Evolutionary conservation across 2,888 invertebrate genomes (phyloP), one percentile per base, ranked within the genome.

Genomic region (Drosophila anomalata): DNA sequence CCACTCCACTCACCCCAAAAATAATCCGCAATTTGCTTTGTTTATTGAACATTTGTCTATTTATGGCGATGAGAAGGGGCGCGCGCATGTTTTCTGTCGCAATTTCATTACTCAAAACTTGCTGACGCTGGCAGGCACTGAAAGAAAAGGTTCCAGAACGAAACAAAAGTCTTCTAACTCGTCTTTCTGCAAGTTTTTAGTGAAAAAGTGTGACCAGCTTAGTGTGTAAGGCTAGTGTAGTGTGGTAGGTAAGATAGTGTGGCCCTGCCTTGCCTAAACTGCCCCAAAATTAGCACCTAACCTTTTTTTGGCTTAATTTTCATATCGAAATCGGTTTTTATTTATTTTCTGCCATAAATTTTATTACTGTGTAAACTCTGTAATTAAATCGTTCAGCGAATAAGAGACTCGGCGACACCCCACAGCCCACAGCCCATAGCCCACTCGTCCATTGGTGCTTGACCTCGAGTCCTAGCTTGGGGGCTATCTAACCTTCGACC

Each of bases 1-100:
- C 17, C 17, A 17, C 17, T 17, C 17, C 2, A 33, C 33, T 17
- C 31, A 26, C 29, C 31, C 24, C 36, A 14, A 31, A 52, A 26
- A 44, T 58, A 50, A 47, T 56, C 61, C 46, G 52, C 55, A 53
- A 59, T 56, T 51, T 31, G 39, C 57, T 60, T 77, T 78, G 73
- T 77, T 80, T 73, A 84, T 84, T 75, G 70, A 75, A 76, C 74
- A 72, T 72, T 78, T 75, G 74, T 57, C 78, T 78, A 78, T 83
- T 74, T 79, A 72, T 66, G 76, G 52, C 59, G 62, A 57, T 51
- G 63, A 73, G 61, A 72, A 54, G 48, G 67, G 55, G 56, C 50
- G 52, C 17, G 61, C 44, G 62, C 62, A 62, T 71, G 65, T 75
- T 78, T 78, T 75, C 62, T 73, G 60, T 61, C 75, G 58, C 71